Evolutionary conservation across 2,797 vertebrate species (phyloP), one percentile per base, ranked within the genome.

Genomic region (Emydoidea blandingii): DNA sequence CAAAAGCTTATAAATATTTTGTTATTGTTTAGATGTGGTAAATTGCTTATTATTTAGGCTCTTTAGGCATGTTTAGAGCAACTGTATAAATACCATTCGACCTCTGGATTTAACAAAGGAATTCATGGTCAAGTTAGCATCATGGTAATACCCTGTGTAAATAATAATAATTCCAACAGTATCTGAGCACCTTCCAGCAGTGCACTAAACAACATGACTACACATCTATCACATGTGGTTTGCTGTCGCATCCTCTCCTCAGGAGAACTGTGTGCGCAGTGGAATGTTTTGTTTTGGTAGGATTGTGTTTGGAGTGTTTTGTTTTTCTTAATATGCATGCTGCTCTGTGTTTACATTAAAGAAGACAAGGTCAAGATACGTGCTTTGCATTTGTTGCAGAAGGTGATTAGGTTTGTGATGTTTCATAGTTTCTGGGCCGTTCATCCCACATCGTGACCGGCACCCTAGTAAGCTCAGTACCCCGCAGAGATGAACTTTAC

Each of bases 171-270:
- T 19, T n/a, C 16, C 62, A 15, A 4, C 12, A 14, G 68, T 44
- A 74, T 25, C 44, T 78, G 44, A 47, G 74, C 74, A 78, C 27
- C 74, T 29, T 49, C 44, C 74, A 78, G 19, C 5, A 90, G 31
- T 8, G 8, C 83, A 87, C 57, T 95, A 90, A 15, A 65, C 76
- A 97, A 68, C 52, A 79, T 76, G 94, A 93, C 93, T 89, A 96
- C 27, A 29, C 27, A 47, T 31, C 27, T 47, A 16, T 79, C 34
- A 27, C 74, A 21, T 18, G 12, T 50, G 80, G n/a, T 90, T 89
- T 89, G 81, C 81, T 53, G 79, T 85, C 31, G 18, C 87, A 87
- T 10, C n/a, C 86, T 81, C 91, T 81, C 79, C 54, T 88, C 82
- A 92, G 12, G 89, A 94, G 59, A 85, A 4, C 86, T 18, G 11